phyloP scores from a whole-genome alignment of 2,797 vertebrate genomes.

The Sitta carolinensis region DNA sequence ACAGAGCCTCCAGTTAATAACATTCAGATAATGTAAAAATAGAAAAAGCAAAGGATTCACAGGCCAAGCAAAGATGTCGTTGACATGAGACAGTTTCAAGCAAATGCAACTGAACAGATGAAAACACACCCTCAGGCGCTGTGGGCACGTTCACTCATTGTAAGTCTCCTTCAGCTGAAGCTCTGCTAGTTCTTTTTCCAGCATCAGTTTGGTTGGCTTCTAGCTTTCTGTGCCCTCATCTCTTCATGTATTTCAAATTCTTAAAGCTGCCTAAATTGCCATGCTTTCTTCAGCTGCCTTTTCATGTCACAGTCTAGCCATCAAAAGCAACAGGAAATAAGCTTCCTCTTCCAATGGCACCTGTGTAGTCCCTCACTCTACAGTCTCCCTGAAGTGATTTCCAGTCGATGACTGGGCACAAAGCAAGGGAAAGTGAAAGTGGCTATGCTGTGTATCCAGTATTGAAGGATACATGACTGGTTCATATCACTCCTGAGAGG shows the following conservation, averaged over 20 bases:
- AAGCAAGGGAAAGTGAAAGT: neutral
- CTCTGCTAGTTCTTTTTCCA: neutral
- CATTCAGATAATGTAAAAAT: conserved; percentile 22
- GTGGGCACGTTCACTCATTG: neutral
- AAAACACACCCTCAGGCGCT: conserved; percentile 8
- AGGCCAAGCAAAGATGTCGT: neutral
- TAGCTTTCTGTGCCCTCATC: neutral
- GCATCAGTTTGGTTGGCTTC: neutral
- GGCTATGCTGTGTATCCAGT: neutral
- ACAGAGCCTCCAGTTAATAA: conserved; percentile 38
- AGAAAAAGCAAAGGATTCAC: conserved; percentile 35
- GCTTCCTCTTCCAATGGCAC: neutral
- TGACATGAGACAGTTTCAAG: conserved; percentile 25
- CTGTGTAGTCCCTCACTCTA: neutral
- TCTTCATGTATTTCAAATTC: neutral
- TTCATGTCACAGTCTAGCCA: neutral
- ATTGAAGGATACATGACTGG: neutral
- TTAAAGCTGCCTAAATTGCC: neutral
- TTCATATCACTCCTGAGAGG: neutral
- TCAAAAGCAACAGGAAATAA: neutral
- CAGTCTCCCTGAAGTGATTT: neutral
- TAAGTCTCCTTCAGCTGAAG: conserved; percentile 3
- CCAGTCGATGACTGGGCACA: neutral
- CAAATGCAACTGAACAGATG: conserved; percentile 48
- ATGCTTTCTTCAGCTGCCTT: neutral